These are phyloP conservation scores for Acanthopleura granulata DNA, from an alignment of 2,888 invertebrate species.

Conservation along the genomic window DNA sequence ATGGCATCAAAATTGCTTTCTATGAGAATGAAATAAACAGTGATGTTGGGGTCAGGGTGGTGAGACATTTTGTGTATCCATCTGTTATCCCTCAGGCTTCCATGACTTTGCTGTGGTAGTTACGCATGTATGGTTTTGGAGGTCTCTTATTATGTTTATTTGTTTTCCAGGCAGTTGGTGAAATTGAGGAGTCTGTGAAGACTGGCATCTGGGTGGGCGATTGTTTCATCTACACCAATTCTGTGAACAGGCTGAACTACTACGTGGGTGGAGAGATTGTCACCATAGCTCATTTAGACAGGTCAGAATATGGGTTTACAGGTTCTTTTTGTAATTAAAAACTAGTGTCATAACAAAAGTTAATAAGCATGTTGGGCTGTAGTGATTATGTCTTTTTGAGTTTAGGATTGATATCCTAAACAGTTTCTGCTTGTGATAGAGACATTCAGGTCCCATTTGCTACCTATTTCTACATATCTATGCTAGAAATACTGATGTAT, in stretches of 20 bases:
- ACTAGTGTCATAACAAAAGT: neutral
- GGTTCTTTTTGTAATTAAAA: neutral
- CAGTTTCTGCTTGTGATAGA: no score
- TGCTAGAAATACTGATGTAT: no score
- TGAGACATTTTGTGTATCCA: no score
- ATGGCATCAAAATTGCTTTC: no score
- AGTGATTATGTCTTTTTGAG: neutral
- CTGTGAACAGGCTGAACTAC: slow-evolving; percentile 96
- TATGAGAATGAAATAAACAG: no score
- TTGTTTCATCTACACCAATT: slow-evolving; percentile 99
- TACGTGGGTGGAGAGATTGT: slow-evolving; percentile 99
- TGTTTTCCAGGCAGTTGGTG: slow-evolving; percentile 79
- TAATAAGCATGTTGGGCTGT: neutral
- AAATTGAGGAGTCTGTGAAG: slow-evolving; percentile 91
- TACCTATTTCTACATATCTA: no score
- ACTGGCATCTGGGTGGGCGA: slow-evolving; percentile 99
- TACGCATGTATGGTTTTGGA: no score
- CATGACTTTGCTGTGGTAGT: no score
- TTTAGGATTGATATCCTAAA: no score
- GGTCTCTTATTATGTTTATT: neutral
- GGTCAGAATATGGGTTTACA: slow-evolving; percentile 59
- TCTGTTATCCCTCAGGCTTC: no score
- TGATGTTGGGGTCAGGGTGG: no score
- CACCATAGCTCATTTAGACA: slow-evolving; percentile 96
- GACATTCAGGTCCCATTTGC: no score